phyloP scores from a whole-genome alignment of 2,113 vertebrate species.

The Rafetus swinhoei region DNA sequence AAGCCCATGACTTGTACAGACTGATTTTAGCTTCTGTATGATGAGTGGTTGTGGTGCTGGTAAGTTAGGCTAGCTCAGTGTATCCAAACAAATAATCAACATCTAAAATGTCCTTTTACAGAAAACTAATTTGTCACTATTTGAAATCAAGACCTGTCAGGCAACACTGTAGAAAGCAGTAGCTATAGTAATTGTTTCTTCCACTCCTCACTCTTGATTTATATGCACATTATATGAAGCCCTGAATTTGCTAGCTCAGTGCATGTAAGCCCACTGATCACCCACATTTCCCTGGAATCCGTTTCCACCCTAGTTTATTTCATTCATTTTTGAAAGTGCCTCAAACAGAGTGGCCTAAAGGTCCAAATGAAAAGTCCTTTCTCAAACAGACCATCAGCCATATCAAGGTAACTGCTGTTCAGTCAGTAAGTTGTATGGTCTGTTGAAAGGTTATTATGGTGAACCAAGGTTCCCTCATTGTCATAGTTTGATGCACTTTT shows the following conservation, averaged over 20 bases:
- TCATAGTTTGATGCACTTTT: neutral
- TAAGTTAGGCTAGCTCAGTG: neutral
- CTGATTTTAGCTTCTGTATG: neutral
- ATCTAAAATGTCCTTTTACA: neutral
- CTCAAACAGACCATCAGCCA: neutral
- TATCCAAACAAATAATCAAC: neutral
- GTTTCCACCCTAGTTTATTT: neutral
- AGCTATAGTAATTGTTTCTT: neutral
- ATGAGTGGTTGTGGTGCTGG: neutral
- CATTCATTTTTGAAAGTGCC: neutral
- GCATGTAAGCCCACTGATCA: neutral
- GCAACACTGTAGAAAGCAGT: accelerated
- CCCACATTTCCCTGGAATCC: neutral
- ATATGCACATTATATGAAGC: neutral
- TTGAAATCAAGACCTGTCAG: neutral
- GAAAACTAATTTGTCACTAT: neutral
- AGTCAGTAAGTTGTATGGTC: neutral
- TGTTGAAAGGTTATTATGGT: neutral
- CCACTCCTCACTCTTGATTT: neutral
- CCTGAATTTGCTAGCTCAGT: neutral
- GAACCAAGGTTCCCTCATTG: neutral
- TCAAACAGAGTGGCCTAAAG: neutral
- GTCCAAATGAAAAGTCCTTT: neutral
- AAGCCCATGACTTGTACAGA: too few relatives aligned
- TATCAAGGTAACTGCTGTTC: neutral